phyloP scores from a whole-genome alignment of 2,113 vertebrate species.

The Barnardius zonarius region DNA sequence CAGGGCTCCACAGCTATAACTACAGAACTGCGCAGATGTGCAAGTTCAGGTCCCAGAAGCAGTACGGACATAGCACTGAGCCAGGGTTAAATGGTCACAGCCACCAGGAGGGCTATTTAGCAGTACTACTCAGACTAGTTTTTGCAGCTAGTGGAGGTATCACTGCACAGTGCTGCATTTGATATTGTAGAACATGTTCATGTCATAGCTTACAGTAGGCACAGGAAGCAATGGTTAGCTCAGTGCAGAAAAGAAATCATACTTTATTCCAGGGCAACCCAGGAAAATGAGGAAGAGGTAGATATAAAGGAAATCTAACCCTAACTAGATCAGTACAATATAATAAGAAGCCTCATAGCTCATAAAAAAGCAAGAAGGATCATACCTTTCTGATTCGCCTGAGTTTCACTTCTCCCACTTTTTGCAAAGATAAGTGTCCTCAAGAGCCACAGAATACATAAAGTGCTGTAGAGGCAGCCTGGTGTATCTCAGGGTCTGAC shows the following conservation, averaged over 20 bases:
- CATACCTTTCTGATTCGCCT: fast-evolving
- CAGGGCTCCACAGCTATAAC: neutral
- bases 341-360: neutral
- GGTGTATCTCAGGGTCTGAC: neutral
- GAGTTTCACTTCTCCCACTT: neutral
- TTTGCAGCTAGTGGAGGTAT: neutral
- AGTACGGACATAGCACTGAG: fast-evolving
- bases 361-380: neutral
- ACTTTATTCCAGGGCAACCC: neutral
- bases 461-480: neutral
- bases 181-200: neutral
- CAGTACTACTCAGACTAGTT: neutral
- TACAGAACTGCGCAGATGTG: fast-evolving
- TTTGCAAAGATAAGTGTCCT: neutral
- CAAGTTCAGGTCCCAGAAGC: neutral
- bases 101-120: neutral
- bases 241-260: neutral
- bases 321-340: neutral
- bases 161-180: fast-evolving
- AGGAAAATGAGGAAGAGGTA: neutral
- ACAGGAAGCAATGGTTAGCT: neutral
- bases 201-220: neutral
- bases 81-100: neutral
- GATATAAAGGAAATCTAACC: neutral
- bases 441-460: neutral